Evolutionary conservation across 1,140 invertebrate genomes (phyloP), one percentile per base, ranked within the genome.

Genomic region (Drosophila triauraria): DNA sequence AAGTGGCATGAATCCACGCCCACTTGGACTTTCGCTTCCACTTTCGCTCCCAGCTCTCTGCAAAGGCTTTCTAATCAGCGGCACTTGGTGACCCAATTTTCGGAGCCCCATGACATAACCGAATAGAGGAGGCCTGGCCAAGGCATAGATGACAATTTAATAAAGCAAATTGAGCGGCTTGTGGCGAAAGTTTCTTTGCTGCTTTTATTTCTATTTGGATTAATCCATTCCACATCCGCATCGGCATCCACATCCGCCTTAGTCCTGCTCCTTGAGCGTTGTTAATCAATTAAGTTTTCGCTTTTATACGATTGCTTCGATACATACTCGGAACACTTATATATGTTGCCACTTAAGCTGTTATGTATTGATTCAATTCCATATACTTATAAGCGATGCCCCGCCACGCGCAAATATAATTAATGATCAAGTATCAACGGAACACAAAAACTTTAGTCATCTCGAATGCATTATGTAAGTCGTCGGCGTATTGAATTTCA

Each of bases 391-490:
- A 40, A 70, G 56, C 60, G 63, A 68, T 59, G 70, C 77, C 76
- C 72, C 67, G 68, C 78, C 77, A 77, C 65, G 77, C 74, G 69
- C 69, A 83, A 75, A 84, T 87, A 88, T 87, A 88, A 87, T 87
- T 87, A 88, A 87, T 88, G 84, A 90, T 90, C 85, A 75, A 88
- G 78, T 88, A 72, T 88, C 78, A 78, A 78, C 51, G 48, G n/a
- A 54, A 69, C 46, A 51, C 30, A 74, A 53, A 67, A 84, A 62
- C 80, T 70, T 68, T 61, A 84, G 63, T 81, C 76, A 80, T 84
- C 77, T 75, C 46, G 64, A 75, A 88, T 88, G 85, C 67, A 80
- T 78, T 87, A 77, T 82, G 57, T 54, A 75, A 50, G 64, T 48
- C 48, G 64, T 35, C 42, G 44, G 46, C 63, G 56, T 83, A 80